Percentiles rank a stretch among this genome's conserved stretches.
These are phyloP conservation scores for Nemurella pictetii DNA, from an alignment of 2,888 invertebrate genomes.

Conservation along the genomic window DNA sequence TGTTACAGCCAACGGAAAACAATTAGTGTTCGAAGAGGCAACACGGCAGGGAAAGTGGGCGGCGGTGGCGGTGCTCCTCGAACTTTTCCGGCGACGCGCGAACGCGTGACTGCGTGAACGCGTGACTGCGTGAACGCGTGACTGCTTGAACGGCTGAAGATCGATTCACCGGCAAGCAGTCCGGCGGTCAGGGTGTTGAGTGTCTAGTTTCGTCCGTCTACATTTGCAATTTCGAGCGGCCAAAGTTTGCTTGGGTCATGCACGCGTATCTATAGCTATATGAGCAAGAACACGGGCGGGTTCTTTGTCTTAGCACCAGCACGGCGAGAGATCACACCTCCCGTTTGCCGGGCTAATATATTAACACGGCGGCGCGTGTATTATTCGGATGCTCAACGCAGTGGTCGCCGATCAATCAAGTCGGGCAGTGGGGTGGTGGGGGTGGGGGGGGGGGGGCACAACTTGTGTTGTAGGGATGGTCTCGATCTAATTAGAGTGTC, in stretches of 20 bases:
- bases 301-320: neutral
- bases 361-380: neutral
- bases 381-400: neutral
- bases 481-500: neutral
- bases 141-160: neutral
- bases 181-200: neutral
- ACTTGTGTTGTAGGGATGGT: constrained; percentile 6
- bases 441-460: too few relatives aligned
- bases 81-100: neutral
- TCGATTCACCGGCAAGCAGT: neutral
- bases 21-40: neutral
- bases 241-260: neutral
- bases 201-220: neutral
- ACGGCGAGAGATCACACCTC: neutral
- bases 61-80: too few relatives aligned
- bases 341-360: too few relatives aligned
- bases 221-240: neutral
- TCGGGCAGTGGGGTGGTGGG: too few relatives aligned
- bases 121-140: neutral
- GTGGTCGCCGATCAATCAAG: neutral
- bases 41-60: neutral
- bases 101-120: neutral
- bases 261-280: neutral
- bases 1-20: neutral
- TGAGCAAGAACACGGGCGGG: neutral